Percentiles rank a stretch among this genome's conserved stretches.
phyloP scores from a whole-genome alignment of 2,888 invertebrate species.

The Campopleginae sp. region DNA sequence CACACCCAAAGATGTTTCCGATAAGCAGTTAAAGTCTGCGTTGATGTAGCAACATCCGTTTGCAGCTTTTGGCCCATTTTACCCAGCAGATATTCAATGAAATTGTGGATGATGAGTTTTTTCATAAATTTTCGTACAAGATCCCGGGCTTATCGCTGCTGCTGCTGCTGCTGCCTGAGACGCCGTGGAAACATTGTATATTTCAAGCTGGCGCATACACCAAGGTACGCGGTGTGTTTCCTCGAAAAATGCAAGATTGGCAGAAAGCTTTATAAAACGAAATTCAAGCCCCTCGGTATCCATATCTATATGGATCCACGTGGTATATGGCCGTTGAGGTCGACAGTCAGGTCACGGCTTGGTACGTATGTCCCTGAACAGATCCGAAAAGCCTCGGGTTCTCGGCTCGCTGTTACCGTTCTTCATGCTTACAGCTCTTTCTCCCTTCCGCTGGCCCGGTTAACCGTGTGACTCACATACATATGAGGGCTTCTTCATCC shows the following conservation, averaged over 20 bases:
- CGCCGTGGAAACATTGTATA: neutral
- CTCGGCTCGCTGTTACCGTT: slow-evolving; percentile 52
- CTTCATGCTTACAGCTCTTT: slow-evolving; percentile 57
- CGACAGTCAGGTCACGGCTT: slow-evolving; percentile 52
- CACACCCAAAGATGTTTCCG: neutral
- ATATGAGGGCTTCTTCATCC: slow-evolving; percentile 44
- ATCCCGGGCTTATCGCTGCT: neutral
- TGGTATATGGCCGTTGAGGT: neutral
- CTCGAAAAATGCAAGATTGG: slow-evolving; percentile 54
- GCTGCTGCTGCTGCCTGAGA: neutral
- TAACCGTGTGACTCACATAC: slow-evolving; percentile 17
- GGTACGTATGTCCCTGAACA: slow-evolving; percentile 53
- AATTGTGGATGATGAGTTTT: neutral
- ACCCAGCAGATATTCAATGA: neutral
- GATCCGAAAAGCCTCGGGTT: slow-evolving; percentile 62
- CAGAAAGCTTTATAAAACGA: slow-evolving; percentile 52
- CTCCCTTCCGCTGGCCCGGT: slow-evolving; percentile 9
- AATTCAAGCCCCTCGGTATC: slow-evolving; percentile 19
- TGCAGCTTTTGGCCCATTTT: neutral
- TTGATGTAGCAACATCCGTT: neutral
- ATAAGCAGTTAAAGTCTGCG: neutral
- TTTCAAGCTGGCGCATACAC: neutral
- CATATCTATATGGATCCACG: slow-evolving; percentile 22
- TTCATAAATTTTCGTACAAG: neutral
- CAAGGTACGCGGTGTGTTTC: neutral